Evolutionary conservation across 2,888 invertebrate species (phyloP).

Genomic region (Polymixis lichenea): DNA sequence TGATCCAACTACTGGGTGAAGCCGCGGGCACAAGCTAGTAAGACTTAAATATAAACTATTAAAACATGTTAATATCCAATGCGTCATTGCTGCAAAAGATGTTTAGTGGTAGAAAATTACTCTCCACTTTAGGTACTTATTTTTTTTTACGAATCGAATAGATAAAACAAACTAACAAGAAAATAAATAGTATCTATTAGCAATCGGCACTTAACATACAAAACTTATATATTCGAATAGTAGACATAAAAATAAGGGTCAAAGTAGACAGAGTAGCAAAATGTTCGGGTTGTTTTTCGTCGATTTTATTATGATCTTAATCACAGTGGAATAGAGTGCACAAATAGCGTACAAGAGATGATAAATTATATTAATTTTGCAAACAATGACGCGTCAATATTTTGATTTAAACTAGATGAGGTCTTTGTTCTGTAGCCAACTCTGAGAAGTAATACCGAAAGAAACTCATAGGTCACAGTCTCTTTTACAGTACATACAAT

Average conservation of each 20-base stretch:
- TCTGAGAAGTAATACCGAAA: too few relatives aligned
- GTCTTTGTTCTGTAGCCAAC: too few relatives aligned
- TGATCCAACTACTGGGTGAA: too few relatives aligned
- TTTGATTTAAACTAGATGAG: too few relatives aligned
- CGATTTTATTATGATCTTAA: not conserved
- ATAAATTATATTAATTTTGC: too few relatives aligned
- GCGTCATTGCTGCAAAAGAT: not conserved
- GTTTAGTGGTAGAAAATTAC: not conserved
- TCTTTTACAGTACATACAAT: too few relatives aligned
- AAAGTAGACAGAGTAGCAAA: not conserved
- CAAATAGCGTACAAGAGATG: not conserved
- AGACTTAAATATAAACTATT: too few relatives aligned
- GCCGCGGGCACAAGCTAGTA: too few relatives aligned
- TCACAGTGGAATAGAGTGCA: not conserved
- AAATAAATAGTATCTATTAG: not conserved
- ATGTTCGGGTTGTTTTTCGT: not conserved
- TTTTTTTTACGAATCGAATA: not conserved
- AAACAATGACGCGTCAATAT: too few relatives aligned
- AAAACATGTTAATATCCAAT: not conserved
- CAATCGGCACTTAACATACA: slow-evolving; percentile 16
- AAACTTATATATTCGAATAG: slow-evolving; percentile 8
- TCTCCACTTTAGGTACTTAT: not conserved
- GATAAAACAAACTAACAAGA: not conserved
- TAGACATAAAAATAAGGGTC: not conserved
- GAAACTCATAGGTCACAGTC: too few relatives aligned